Evolutionary conservation across 2,797 vertebrate species (phyloP), one percentile per base, ranked within the genome.

Genomic region (Urosaurus nigricauda): DNA sequence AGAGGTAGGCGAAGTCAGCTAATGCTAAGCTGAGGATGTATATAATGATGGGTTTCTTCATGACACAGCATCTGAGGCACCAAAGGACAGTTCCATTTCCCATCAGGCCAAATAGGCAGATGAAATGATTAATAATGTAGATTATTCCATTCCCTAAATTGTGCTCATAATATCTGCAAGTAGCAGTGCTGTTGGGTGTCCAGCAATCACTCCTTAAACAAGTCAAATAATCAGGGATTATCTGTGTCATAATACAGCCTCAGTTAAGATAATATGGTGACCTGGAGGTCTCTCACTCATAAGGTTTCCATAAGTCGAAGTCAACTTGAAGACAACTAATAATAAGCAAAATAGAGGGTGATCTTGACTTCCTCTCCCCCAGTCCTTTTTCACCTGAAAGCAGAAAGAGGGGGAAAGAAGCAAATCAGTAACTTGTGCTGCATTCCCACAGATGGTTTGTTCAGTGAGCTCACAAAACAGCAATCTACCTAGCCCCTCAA

Each of bases 1-100:
- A 8, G 13, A 96, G 90, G 82, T 93, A 91, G n/a, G 89, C 87
- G 70, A 92, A 63, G 86, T 93, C 90, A 0, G 95, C 92, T 5
- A 79, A 47, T 0, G 91, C 90, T 88, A 94, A 85, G 83, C 91
- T 93, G 35, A 95, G 86, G 58, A 92, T 37, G n/a, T 89, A 92
- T 21, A 86, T 1, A 1, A 85, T 90, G 85, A 89, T 94, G 43
- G 89, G 86, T 7, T 82, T 87, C 82, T 84, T 92, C 11, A 5
- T 73, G 17, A 35, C 1, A 1, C 26, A 19, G 13, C 77, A 60
- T 47, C 74, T 56, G 83, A 93, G 92, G 35, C 92, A 77, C 87
- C 92, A 91, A 51, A 91, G 37, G 78, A 90, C 86, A 40, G 81
- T 0, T 8, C 84, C 14, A 0, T 94, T 95, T 81, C 95, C 94